Conservation (phyloP, 2,113 vertebrate genomes). For the Cariama cristata region DNA sequence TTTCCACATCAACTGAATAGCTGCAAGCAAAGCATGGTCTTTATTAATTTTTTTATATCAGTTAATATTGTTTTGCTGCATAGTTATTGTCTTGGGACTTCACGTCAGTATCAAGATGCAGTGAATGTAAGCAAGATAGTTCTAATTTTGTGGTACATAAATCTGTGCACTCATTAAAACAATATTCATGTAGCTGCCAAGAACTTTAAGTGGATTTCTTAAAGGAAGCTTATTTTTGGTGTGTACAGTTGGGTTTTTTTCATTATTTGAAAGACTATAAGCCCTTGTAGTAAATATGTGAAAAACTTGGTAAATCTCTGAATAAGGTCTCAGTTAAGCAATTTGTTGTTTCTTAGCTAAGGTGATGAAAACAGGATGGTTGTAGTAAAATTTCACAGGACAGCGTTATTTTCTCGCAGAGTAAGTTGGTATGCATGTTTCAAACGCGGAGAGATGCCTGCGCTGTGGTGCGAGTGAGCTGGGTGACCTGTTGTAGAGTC, state of each 20-base stretch:
- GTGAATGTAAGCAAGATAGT: background rate
- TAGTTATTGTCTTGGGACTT: conserved; percentile 6
- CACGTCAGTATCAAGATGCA: background rate
- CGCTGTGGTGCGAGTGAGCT: background rate
- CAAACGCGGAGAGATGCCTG: background rate
- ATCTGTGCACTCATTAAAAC: background rate
- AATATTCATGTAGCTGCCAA: background rate
- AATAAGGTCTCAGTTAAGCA: background rate
- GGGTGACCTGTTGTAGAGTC: background rate
- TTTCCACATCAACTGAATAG: conserved; percentile 81
- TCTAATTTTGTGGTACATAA: background rate
- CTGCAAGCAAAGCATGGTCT: conserved; percentile 74
- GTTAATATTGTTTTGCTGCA: conserved; percentile 32
- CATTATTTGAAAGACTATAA: background rate
- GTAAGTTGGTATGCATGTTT: rapidly evolving
- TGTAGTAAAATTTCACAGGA: background rate
- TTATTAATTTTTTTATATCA: conserved; percentile 52
- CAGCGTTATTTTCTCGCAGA: background rate
- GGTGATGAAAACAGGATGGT: background rate
- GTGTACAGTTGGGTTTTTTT: background rate
- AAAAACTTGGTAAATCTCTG: background rate
- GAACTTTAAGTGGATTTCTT: background rate
- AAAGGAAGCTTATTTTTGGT: background rate
- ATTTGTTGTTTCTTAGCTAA: background rate
- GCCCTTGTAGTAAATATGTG: background rate